Evolutionary conservation across 2,888 invertebrate genomes (phyloP).

Genomic region (Tenthredo livida): DNA sequence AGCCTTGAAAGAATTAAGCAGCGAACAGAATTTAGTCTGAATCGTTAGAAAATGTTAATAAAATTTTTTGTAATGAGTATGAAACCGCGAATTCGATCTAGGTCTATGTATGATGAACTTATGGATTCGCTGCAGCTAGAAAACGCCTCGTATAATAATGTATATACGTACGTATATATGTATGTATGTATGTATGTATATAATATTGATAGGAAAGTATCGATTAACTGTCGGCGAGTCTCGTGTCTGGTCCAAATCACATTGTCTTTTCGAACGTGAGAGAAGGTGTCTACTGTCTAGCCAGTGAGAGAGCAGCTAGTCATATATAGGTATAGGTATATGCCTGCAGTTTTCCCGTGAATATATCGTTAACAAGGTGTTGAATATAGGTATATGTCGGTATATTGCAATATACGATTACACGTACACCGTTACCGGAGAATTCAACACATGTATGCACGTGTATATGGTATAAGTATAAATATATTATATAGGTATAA

Average conservation of each 20-base stretch:
- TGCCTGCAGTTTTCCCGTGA: conserved; percentile 19
- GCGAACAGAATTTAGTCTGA: too few species aligned
- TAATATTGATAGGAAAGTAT: conserved; percentile 62
- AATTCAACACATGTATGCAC: not conserved
- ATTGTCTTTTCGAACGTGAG: conserved; percentile 70
- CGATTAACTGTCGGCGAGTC: conserved; percentile 75
- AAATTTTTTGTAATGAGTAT: not conserved
- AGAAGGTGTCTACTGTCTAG: conserved; percentile 43
- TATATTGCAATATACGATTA: not conserved
- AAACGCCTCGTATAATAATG: not conserved
- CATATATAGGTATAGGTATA: not conserved
- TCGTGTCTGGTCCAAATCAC: conserved; percentile 67
- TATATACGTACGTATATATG: not conserved
- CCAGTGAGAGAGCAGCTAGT: not conserved
- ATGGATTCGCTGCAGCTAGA: not conserved
- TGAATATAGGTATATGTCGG: not conserved
- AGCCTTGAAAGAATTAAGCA: not conserved
- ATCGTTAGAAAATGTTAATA: not conserved
- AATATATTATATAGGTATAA: not conserved
- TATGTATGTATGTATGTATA: not conserved
- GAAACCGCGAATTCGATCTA: not conserved
- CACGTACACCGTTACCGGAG: not conserved
- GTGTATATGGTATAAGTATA: not conserved
- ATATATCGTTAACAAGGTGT: conserved; percentile 21
- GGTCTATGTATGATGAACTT: not conserved